A percentile compares a stretch with the other conserved stretches of the same genome.
Evolutionary conservation across 2,113 vertebrate species (phyloP).

Genomic region (Tupaia tana): DNA sequence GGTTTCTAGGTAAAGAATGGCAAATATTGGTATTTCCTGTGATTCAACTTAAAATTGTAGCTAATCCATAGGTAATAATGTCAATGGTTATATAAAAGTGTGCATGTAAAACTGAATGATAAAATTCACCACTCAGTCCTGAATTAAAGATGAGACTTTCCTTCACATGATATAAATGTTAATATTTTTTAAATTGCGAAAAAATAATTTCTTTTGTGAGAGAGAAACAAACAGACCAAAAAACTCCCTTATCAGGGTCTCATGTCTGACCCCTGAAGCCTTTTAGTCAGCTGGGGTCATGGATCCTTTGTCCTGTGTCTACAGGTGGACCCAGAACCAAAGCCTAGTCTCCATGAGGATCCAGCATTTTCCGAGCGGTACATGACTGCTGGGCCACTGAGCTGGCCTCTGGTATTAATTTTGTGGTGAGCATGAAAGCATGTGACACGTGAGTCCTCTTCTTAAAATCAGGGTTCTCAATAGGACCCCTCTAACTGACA

Average conservation of each 20-base stretch:
- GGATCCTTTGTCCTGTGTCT: too few relatives aligned
- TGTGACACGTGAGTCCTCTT: neutral
- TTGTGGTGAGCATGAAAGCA: neutral
- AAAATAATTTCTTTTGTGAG: too few relatives aligned
- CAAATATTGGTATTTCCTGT: neutral
- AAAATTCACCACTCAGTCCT: neutral
- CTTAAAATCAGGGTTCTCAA: neutral
- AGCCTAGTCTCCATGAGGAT: too few relatives aligned
- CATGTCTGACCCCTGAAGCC: too few relatives aligned
- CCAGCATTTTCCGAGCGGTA: too few relatives aligned
- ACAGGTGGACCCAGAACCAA: too few relatives aligned
- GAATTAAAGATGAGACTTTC: neutral
- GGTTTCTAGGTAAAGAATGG: neutral
- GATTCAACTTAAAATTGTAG: neutral
- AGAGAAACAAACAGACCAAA: too few relatives aligned
- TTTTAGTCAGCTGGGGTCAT: too few relatives aligned
- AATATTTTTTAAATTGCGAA: neutral
- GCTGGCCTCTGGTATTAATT: neutral
- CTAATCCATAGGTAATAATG: neutral
- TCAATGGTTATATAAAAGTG: neutral
- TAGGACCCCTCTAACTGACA: neutral
- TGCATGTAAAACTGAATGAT: neutral
- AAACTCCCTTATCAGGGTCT: too few relatives aligned
- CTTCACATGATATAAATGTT: neutral
- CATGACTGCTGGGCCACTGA: too few relatives aligned